phyloP scores from a whole-genome alignment of 1,140 invertebrate genomes.

The Belonocnema kinseyi region DNA sequence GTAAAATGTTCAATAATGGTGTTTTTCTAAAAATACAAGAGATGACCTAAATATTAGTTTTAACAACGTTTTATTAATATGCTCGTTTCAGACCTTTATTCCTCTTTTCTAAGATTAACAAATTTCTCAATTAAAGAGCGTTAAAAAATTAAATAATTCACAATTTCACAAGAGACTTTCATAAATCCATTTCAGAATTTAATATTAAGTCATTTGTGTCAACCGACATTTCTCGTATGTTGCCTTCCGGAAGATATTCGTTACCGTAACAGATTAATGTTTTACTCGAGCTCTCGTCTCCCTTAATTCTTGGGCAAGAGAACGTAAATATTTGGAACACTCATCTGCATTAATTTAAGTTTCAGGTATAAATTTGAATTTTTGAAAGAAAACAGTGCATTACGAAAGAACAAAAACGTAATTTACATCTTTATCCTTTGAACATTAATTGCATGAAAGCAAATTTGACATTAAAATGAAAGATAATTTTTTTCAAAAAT shows the following conservation, averaged over 20 bases:
- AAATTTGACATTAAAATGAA: too few relatives aligned
- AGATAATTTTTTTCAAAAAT: too few relatives aligned
- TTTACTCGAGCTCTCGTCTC: constrained; percentile 2
- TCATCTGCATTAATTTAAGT: constrained; percentile 17
- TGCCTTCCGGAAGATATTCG: constrained; percentile 1
- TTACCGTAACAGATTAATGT: constrained; percentile 17
- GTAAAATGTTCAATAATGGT: too few relatives aligned
- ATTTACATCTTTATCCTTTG: background rate
- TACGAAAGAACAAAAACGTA: background rate
- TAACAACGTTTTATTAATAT: too few relatives aligned
- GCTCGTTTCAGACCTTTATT: too few relatives aligned
- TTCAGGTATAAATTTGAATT: background rate
- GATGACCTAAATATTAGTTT: too few relatives aligned
- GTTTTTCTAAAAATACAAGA: too few relatives aligned
- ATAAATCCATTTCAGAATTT: background rate
- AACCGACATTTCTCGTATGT: constrained; percentile 19
- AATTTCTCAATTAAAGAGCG: background rate
- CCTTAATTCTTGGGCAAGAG: constrained; percentile 22
- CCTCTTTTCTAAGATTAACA: background rate
- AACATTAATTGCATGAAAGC: background rate
- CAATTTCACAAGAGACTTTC: background rate
- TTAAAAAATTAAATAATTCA: background rate
- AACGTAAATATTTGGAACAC: constrained; percentile 16
- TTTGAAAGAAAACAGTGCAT: background rate
- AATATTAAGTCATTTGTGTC: constrained; percentile 5